These are phyloP conservation scores for Atherix ibis DNA, from an alignment of 2,888 invertebrate species.

Conservation along the genomic window DNA sequence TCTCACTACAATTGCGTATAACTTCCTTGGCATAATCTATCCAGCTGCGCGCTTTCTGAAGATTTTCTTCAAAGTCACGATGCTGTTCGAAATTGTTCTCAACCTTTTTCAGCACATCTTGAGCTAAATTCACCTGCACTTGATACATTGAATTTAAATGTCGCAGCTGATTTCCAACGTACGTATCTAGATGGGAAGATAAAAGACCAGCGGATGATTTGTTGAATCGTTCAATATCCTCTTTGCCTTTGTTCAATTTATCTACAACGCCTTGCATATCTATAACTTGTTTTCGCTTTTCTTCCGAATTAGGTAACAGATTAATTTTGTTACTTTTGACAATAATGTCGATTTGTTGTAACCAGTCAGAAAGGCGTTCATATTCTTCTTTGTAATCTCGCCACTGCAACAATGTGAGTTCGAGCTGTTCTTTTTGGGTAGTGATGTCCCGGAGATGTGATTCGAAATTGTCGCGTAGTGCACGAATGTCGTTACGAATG, in stretches of 20 bases:
- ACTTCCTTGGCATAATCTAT: conserved; percentile 73
- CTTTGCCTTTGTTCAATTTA: conserved; percentile 59
- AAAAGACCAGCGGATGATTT: conserved; percentile 58
- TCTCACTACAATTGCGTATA: conserved; percentile 64
- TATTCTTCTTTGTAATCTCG: conserved; percentile 86
- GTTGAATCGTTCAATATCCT: conserved; percentile 70
- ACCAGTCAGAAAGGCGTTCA: conserved; percentile 79
- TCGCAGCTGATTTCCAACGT: conserved; percentile 72
- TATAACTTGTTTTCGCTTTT: conserved; percentile 70
- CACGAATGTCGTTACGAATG: conserved; percentile 72
- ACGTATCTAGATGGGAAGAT: conserved; percentile 71
- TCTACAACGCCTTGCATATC: conserved; percentile 64
- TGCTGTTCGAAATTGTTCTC: conserved; percentile 80
- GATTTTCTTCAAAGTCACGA: conserved; percentile 59
- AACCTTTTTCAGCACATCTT: conserved; percentile 80
- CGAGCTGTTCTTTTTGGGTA: conserved; percentile 69
- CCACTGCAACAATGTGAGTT: conserved; percentile 69
- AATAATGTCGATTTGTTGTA: conserved; percentile 80
- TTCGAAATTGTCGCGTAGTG: conserved; percentile 70
- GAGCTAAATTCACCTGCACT: conserved; percentile 72
- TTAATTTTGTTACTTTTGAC: conserved; percentile 82
- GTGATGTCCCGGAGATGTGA: conserved; percentile 71
- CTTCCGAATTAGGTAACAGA: conserved; percentile 57
- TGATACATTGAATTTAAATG: conserved; percentile 79
- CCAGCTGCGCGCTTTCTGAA: conserved; percentile 65